phyloP scores from a whole-genome alignment of 2,113 vertebrate species.

The Zosterops pallidus region DNA sequence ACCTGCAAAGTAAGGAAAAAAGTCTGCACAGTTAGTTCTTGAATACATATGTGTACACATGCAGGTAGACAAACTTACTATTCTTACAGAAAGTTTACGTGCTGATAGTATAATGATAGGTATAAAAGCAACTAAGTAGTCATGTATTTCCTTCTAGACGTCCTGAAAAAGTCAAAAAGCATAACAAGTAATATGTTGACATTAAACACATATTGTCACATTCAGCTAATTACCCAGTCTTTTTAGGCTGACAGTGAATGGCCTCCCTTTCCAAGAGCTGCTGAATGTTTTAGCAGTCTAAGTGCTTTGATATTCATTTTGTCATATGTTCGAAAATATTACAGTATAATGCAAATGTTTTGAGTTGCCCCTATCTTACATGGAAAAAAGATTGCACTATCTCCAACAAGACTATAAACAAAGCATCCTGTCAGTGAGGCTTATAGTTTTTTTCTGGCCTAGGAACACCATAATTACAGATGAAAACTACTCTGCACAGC shows the following conservation, averaged over 20 bases:
- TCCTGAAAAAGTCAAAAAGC: neutral
- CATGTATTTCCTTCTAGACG: slow-evolving; percentile 16
- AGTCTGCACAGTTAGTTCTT: slow-evolving; percentile 41
- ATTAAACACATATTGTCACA: neutral
- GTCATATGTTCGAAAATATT: neutral
- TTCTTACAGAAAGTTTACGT: slow-evolving; percentile 16
- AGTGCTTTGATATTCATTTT: neutral
- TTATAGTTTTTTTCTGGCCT: neutral
- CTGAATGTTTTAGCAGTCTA: neutral
- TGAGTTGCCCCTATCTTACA: neutral
- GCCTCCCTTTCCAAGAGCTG: neutral
- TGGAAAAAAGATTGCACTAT: neutral
- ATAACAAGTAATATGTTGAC: neutral
- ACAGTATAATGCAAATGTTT: neutral
- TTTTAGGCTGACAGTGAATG: rapidly evolving
- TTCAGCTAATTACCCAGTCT: neutral
- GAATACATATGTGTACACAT: neutral
- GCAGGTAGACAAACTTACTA: neutral
- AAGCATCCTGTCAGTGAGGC: rapidly evolving
- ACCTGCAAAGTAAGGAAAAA: slow-evolving; percentile 11
- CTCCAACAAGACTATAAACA: neutral
- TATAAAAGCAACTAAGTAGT: slow-evolving; percentile 20
- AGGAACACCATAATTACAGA: neutral
- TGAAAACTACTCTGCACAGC: neutral
- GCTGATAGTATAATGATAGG: neutral